A percentile compares a stretch with the other conserved stretches of the same genome.
These are phyloP conservation scores for Aegypius monachus DNA, from an alignment of 2,113 vertebrate genomes.

Conservation along the genomic window DNA sequence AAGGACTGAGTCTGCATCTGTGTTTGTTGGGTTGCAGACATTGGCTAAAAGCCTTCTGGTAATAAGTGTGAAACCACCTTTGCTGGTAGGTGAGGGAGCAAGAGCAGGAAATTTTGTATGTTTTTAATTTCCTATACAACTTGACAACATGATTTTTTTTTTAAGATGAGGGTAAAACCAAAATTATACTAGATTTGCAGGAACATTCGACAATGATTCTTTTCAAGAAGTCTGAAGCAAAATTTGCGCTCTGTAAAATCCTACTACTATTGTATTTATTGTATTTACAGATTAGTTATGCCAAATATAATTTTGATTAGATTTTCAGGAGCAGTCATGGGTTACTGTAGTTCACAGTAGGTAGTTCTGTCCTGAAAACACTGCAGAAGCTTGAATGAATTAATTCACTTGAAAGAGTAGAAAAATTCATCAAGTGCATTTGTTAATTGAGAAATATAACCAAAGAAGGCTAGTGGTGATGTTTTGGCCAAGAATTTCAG, in stretches of 20 bases:
- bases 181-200: background rate
- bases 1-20: background rate
- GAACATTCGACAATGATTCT: background rate
- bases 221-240: background rate
- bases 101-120: background rate
- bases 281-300: background rate
- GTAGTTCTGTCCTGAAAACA: background rate
- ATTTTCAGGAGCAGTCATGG: background rate
- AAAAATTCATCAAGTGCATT: background rate
- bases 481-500: background rate
- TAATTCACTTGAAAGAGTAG: background rate
- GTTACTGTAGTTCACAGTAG: background rate
- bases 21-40: background rate
- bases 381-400: background rate
- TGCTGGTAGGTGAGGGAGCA: background rate
- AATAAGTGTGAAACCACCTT: background rate
- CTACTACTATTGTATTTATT: background rate
- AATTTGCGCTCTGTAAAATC: background rate
- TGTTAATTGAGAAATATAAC: background rate
- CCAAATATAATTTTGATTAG: background rate
- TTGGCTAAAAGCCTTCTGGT: background rate
- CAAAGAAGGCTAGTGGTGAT: background rate
- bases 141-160: background rate
- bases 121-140: background rate
- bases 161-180: background rate